These are phyloP conservation scores for Galemys pyrenaicus DNA, from an alignment of 2,113 vertebrate genomes.

Conservation along the genomic window DNA sequence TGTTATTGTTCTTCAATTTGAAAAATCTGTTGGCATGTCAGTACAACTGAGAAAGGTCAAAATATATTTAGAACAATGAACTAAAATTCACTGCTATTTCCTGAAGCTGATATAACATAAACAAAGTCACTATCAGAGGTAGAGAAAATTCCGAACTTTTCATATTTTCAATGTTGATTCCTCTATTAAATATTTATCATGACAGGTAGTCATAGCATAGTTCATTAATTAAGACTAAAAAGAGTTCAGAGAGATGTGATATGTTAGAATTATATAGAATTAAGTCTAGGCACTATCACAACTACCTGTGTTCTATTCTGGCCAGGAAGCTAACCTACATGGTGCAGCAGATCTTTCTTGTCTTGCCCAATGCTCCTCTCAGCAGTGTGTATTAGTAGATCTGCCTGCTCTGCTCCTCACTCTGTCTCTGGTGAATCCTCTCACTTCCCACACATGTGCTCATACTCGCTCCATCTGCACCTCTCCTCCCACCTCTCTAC, in stretches of 20 bases:
- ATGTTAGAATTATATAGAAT: constrained; percentile 16
- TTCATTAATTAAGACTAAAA: background rate
- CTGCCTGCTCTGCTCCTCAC: too few species aligned
- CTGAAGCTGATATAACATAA: constrained; percentile 58
- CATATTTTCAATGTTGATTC: background rate
- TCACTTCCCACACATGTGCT: too few species aligned
- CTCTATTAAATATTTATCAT: constrained; percentile 49
- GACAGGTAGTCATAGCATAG: background rate
- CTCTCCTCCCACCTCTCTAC: too few species aligned
- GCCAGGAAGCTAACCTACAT: too few species aligned
- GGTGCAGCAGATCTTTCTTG: too few species aligned
- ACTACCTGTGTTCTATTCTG: too few species aligned
- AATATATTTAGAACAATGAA: constrained; percentile 72
- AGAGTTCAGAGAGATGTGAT: background rate
- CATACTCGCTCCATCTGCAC: too few species aligned
- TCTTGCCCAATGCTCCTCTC: too few species aligned
- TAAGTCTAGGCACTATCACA: too few species aligned
- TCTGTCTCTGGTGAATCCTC: too few species aligned
- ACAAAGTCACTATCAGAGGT: constrained; percentile 52
- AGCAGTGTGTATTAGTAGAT: too few species aligned
- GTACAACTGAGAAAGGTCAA: constrained; percentile 69
- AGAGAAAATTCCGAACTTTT: constrained; percentile 49
- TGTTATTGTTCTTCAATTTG: constrained; percentile 3
- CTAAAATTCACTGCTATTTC: constrained; percentile 58
- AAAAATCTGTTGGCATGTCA: constrained; percentile 63